Evolutionary conservation across 2,113 vertebrate genomes (phyloP), one percentile per base, ranked within the genome.

Genomic region (Rhabdornis inornatus): DNA sequence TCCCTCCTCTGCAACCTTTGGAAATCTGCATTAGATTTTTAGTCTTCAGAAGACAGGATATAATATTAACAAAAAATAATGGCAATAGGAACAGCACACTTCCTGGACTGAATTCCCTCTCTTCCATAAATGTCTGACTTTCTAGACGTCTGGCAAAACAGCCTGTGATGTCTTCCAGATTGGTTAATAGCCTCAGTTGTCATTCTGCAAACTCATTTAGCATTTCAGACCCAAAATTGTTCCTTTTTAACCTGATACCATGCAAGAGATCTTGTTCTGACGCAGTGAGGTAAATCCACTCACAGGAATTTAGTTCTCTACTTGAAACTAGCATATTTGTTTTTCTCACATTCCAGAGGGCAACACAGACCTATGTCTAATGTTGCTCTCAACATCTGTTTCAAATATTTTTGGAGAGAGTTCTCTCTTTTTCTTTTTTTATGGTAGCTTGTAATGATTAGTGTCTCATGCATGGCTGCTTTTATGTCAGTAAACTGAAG

Each of bases 401-500:
- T 89, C 19, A 59, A 64, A 63, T 87, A 72, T 45, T 82, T 92
- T 87, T 91, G 11, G 35, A 72, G 18, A 45, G 27, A 47, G 28
- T 47, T n/a, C 23, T 71, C n/a, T 84, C 20, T 82, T 22, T 40
- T 87, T 92, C 95, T 94, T 94, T 87, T 92, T 95, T 94, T 94
- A 42, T 65, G 31, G 31, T 39, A 39, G 33, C 39, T 72, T 91
- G 53, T 69, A 79, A 39, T 47, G 85, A 50, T 83, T 74, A 78
- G 16, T 45, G 55, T 86, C 15, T 85, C 35, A 65, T 61, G 45
- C 72, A 42, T 79, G 44, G 50, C 22, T 76, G 50, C 16, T 80
- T 85, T 87, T 75, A 72, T 65, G 40, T 28, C 61, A 63, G 39
- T 47, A 89, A 75, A 78, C 37, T 56, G 40, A 82, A 28, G 16